phyloP scores from a whole-genome alignment of 2,113 vertebrate species.

The Vidua macroura region DNA sequence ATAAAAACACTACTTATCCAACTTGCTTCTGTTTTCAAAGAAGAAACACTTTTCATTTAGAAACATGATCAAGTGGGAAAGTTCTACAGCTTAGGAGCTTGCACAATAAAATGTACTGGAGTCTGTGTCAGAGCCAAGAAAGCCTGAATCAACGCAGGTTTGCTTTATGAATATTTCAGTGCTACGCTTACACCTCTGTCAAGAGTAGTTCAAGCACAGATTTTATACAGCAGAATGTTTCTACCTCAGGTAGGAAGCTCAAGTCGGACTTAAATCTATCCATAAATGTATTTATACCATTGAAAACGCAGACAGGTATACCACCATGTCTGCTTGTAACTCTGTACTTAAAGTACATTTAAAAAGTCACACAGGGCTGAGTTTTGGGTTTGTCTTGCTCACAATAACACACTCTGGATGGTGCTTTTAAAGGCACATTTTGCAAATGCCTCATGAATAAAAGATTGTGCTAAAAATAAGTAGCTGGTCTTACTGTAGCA shows the following conservation, averaged over 20 bases:
- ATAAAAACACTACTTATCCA: not conserved
- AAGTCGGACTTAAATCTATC: not conserved
- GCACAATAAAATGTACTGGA: not conserved
- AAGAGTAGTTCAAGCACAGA: slow-evolving; percentile 4
- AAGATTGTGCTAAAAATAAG: not conserved
- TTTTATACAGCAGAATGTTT: not conserved
- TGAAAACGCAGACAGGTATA: not conserved
- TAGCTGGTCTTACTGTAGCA: not conserved
- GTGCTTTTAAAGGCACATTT: not conserved
- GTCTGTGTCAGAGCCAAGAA: not conserved
- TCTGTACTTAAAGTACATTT: not conserved
- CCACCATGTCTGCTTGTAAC: not conserved
- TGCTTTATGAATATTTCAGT: not conserved
- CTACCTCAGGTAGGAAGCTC: not conserved
- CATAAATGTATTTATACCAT: not conserved
- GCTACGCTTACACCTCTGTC: not conserved
- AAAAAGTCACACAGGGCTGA: not conserved
- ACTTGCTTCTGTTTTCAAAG: not conserved
- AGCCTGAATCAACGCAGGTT: not conserved
- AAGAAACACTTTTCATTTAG: not conserved
- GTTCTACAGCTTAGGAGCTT: not conserved
- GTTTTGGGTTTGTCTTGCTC: not conserved
- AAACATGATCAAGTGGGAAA: not conserved
- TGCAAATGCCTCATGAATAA: not conserved
- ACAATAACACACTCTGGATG: not conserved